Conservation (phyloP, 2,888 invertebrate species). For the Syritta pipiens region DNA sequence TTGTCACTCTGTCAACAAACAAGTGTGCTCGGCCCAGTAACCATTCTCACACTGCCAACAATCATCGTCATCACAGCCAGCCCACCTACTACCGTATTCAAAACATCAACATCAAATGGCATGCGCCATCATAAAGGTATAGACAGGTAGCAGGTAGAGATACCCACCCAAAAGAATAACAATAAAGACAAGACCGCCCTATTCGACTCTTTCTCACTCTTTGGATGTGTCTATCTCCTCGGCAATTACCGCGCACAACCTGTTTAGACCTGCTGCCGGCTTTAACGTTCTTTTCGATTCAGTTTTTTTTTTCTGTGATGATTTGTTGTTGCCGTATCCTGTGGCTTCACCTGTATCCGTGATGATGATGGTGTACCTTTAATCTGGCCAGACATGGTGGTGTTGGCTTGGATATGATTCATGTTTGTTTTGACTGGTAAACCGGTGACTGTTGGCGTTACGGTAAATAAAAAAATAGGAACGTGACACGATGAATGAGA, state of each 20-base stretch:
- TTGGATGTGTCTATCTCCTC: neutral
- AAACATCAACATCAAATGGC: conserved; percentile 28
- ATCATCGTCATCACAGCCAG: neutral
- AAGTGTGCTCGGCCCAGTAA: conserved; percentile 18
- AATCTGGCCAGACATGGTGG: conserved; percentile 17
- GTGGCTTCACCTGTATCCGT: conserved; percentile 61
- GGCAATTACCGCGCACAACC: conserved; percentile 48
- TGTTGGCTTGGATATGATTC: conserved; percentile 40
- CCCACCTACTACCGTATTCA: conserved; percentile 2
- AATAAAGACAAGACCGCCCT: conserved; percentile 57
- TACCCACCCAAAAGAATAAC: conserved; percentile 37
- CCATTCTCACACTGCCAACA: neutral
- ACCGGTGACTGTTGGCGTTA: conserved; percentile 43
- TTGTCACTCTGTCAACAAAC: conserved; percentile 22
- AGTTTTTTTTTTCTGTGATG: too few relatives aligned
- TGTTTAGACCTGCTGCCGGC: conserved; percentile 58
- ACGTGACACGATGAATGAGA: conserved; percentile 63
- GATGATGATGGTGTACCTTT: conserved; percentile 41
- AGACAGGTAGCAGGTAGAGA: conserved; percentile 42
- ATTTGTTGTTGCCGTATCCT: conserved; percentile 46
- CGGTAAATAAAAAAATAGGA: conserved; percentile 44
- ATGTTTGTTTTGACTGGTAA: conserved; percentile 65
- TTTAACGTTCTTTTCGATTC: too few relatives aligned
- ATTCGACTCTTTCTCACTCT: conserved; percentile 25
- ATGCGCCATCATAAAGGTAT: conserved; percentile 39